Conservation (phyloP, 2,797 vertebrate genomes). For the Pampus argenteus region DNA sequence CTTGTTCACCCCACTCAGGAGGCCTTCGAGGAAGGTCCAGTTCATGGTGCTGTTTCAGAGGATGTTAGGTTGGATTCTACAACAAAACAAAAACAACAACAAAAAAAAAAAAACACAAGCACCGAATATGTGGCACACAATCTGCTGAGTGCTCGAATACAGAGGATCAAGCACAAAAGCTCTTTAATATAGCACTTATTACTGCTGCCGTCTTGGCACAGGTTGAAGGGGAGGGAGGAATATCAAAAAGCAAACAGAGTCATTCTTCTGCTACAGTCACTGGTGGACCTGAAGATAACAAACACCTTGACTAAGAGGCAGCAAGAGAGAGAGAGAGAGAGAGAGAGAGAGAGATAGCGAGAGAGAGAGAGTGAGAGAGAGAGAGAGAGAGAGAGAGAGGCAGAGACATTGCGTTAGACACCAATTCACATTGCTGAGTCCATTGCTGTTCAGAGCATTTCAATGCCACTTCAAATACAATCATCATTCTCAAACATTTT, state of each 20-base stretch:
- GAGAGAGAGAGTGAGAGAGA: not conserved
- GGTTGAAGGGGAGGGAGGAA: slow-evolving; percentile 57
- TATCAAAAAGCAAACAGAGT: slow-evolving; percentile 58
- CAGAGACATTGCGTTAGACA: not conserved
- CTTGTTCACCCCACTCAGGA: slow-evolving; percentile 91
- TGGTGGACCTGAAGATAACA: slow-evolving; percentile 25
- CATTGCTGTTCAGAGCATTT: not conserved
- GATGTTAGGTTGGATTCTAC: not conserved
- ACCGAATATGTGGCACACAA: not conserved
- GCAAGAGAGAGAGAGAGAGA: slow-evolving; percentile 5
- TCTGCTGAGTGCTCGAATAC: slow-evolving; percentile 3
- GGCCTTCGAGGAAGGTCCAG: slow-evolving; percentile 88
- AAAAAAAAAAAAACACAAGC: too few species aligned
- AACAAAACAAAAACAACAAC: too few species aligned
- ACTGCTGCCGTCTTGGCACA: slow-evolving; percentile 52
- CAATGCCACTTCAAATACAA: not conserved
- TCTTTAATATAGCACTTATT: slow-evolving; percentile 46
- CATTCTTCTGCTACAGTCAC: slow-evolving; percentile 41
- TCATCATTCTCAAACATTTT: too few species aligned
- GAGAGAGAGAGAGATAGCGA: slow-evolving; percentile 2
- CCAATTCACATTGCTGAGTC: not conserved
- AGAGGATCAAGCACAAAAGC: slow-evolving; percentile 4
- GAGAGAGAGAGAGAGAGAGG: slow-evolving; percentile 2
- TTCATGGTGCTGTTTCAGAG: slow-evolving; percentile 82
- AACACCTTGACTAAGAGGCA: slow-evolving; percentile 32